Evolutionary conservation across 2,113 vertebrate species (phyloP), one percentile per base, ranked within the genome.

Genomic region (Rhabdornis inornatus): DNA sequence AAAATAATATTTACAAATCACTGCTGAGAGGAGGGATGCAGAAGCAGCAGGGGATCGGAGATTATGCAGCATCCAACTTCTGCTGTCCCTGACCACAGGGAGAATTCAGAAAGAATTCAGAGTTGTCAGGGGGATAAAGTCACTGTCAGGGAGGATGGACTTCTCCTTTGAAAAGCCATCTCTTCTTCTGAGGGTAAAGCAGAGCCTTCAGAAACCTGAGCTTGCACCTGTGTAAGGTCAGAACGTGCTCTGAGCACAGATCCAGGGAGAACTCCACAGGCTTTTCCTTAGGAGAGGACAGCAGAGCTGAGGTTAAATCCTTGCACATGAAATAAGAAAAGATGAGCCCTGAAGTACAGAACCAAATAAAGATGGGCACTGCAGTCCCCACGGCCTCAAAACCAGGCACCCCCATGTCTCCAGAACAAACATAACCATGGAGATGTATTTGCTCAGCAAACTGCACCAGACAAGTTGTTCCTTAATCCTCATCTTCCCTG

Each of bases 341-440:
- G 14, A 23, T 0, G 7, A 89, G 31, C 31, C 49, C 39, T 25
- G 4, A 4, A 40, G 28, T 11, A 35, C 15, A 64, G 65, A 78
- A 63, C 5, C 33, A 42, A 68, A n/a, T 20, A 42, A 72, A 91
- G 52, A 72, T 4, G 42, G 42, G 27, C 50, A 24, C n/a, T 42
- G 35, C 4, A 68, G 55, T 15, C 30, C 39, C 27, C 21, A 3
- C 0, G 7, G 35, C n/a, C 63, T 61, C 61, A 66, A 59, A 82
- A 68, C 2, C 2, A 77, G 56, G 23, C 24, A 77, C 11, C 6
- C 3, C 5, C 0, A 2, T 3, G 28, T 28, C n/a, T 61, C 44
- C 65, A 74, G 64, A 50, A 47, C 70, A 78, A 74, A 59, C 7
- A 39, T 0, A 61, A 33, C 53, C 60, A 42, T 2, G 19, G 55